These are phyloP conservation scores for Oceanodroma leucorhoa DNA, from an alignment of 2,797 vertebrate species.

Conservation along the genomic window DNA sequence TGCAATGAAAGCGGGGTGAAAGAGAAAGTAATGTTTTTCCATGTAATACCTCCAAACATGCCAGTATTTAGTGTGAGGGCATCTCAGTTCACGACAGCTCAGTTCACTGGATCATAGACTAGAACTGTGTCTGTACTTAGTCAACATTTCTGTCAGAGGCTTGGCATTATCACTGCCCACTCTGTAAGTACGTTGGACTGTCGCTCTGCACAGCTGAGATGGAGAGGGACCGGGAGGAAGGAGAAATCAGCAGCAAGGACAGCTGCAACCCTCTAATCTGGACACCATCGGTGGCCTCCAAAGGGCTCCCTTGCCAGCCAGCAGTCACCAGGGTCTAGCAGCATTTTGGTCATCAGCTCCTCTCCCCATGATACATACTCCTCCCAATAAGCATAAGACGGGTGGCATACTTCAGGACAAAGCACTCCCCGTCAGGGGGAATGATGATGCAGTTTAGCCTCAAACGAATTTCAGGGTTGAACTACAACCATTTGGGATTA, in stretches of 20 bases:
- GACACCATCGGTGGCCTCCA: neutral
- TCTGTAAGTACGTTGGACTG: neutral
- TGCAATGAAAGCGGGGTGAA: constrained; percentile 52
- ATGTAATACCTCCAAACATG: neutral
- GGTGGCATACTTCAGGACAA: neutral
- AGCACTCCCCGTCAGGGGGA: neutral
- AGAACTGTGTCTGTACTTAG: neutral
- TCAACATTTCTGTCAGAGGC: neutral
- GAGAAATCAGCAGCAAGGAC: neutral
- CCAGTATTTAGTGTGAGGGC: neutral
- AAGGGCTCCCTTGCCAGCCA: neutral
- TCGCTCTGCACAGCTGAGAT: neutral
- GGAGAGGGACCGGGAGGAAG: neutral
- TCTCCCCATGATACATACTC: neutral
- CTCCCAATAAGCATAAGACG: neutral
- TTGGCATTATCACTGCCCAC: neutral
- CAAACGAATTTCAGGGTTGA: neutral
- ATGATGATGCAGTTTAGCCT: neutral
- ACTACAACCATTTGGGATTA: neutral
- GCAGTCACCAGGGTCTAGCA: neutral
- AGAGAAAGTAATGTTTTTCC: neutral
- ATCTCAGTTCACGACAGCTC: neutral
- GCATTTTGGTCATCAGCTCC: neutral
- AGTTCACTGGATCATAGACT: neutral
- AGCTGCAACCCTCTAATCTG: neutral